A percentile compares a stretch with the other conserved stretches of the same genome.
Evolutionary conservation across 2,888 invertebrate genomes (phyloP).

Genomic region (Tineola bisselliella): DNA sequence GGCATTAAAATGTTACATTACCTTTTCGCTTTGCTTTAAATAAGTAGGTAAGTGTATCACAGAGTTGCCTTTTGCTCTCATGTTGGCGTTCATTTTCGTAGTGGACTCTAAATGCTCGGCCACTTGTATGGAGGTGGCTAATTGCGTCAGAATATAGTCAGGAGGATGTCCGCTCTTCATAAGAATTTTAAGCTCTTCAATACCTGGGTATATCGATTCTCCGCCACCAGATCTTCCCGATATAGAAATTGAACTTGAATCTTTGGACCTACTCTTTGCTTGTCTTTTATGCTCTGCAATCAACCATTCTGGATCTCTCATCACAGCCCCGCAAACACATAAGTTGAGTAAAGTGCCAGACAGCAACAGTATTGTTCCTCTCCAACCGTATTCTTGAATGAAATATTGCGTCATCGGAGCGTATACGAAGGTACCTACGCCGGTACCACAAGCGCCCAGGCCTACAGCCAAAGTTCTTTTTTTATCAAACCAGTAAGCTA

Average conservation of each 20-base stretch:
- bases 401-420: conserved; percentile 86
- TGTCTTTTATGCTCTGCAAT: conserved; percentile 70
- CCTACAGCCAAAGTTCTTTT: conserved; percentile 87
- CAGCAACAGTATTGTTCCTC: conserved; percentile 81
- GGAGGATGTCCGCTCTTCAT: conserved; percentile 68
- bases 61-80: conserved; percentile 57
- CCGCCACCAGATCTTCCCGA: conserved; percentile 48
- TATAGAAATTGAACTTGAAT: conserved; percentile 61
- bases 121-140: conserved; percentile 48
- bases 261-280: conserved; percentile 40
- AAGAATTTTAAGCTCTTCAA: conserved; percentile 66
- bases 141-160: conserved; percentile 58
- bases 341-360: conserved; percentile 86
- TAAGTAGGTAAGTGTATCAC: conserved; percentile 81
- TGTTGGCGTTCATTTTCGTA: conserved; percentile 27
- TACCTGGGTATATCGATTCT: conserved; percentile 43
- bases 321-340: conserved; percentile 85
- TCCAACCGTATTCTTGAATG: conserved; percentile 84
- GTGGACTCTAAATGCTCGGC: conserved; percentile 25
- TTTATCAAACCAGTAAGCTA: conserved; percentile 93
- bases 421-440: conserved; percentile 88
- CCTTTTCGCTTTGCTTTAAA: conserved; percentile 74
- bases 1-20: conserved; percentile 24
- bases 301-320: conserved; percentile 91
- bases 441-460: conserved; percentile 88